Percentiles rank a stretch among this genome's conserved stretches.
phyloP scores from a whole-genome alignment of 2,797 vertebrate species.

The Xenentodon cancila region DNA sequence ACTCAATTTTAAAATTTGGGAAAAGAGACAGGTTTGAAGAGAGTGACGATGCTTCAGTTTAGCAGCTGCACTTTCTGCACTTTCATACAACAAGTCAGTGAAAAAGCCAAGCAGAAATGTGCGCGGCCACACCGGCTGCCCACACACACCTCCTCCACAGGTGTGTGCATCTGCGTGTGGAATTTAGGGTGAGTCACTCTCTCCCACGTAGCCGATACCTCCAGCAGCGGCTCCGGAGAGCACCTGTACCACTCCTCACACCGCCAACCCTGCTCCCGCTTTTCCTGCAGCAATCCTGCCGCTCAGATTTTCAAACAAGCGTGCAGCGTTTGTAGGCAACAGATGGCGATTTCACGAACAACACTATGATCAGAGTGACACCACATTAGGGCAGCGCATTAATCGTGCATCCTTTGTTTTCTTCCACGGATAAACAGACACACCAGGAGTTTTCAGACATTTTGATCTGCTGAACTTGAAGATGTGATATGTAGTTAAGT shows the following conservation, averaged over 20 bases:
- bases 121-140: constrained; percentile 46
- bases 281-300: constrained; percentile 10
- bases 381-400: constrained; percentile 44
- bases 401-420: constrained; percentile 49
- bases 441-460: constrained; percentile 21
- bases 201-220: constrained; percentile 65
- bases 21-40: neutral
- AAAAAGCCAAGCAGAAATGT: constrained; percentile 44
- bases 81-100: constrained; percentile 29
- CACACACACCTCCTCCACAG: constrained; percentile 67
- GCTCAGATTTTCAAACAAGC: constrained; percentile 20
- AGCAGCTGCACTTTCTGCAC: constrained; percentile 18
- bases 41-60: constrained; percentile 20
- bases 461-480: constrained; percentile 23
- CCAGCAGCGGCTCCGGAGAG: constrained; percentile 54
- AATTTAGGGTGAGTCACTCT: constrained; percentile 59
- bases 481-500: constrained; percentile 29
- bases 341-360: constrained; percentile 60
- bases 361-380: constrained; percentile 56
- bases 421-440: constrained; percentile 29
- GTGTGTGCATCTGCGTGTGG: constrained; percentile 40
- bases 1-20: no score
- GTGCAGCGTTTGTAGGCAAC: constrained; percentile 51
- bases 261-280: constrained; percentile 6
- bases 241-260: constrained; percentile 30